These are phyloP conservation scores for Talpa occidentalis DNA, from an alignment of 2,113 vertebrate genomes.

Conservation along the genomic window DNA sequence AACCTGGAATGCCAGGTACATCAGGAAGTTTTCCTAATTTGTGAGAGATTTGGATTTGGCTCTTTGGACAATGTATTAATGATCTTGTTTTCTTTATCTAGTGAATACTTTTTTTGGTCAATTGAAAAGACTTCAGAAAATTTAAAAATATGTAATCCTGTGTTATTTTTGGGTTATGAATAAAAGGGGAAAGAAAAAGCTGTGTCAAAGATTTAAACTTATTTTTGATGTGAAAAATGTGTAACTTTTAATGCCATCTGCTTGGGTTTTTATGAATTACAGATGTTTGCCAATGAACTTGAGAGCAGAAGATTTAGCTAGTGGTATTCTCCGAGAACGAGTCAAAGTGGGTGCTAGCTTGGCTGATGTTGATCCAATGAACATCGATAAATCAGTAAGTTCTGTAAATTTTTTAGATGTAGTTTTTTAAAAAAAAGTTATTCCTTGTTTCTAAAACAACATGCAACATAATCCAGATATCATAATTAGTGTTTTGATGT, in stretches of 20 bases:
- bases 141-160: slow-evolving; percentile 38
- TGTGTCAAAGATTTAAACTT: slow-evolving; percentile 21
- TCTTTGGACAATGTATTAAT: slow-evolving; percentile 15
- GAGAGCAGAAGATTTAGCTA: slow-evolving; percentile 94
- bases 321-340: slow-evolving; percentile 95
- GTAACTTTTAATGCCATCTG: slow-evolving; percentile 2
- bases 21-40: not conserved
- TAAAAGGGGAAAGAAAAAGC: slow-evolving; percentile 53
- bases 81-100: slow-evolving; percentile 35
- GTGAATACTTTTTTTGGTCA: slow-evolving; percentile 36
- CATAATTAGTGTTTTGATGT: not conserved
- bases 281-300: slow-evolving; percentile 99
- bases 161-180: slow-evolving; percentile 45
- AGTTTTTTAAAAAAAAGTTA: not conserved
- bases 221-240: slow-evolving; percentile 38
- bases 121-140: slow-evolving; percentile 19
- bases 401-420: slow-evolving; percentile 47
- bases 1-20: not conserved
- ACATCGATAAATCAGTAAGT: slow-evolving; percentile 95
- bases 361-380: slow-evolving; percentile 99
- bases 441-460: not conserved
- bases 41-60: not conserved
- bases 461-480: not conserved
- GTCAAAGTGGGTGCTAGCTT: slow-evolving; percentile 97
- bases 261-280: slow-evolving; percentile 45